Evolutionary conservation across 2,888 invertebrate species (phyloP), one percentile per base, ranked within the genome.

Genomic region (Lochmaea crataegi): DNA sequence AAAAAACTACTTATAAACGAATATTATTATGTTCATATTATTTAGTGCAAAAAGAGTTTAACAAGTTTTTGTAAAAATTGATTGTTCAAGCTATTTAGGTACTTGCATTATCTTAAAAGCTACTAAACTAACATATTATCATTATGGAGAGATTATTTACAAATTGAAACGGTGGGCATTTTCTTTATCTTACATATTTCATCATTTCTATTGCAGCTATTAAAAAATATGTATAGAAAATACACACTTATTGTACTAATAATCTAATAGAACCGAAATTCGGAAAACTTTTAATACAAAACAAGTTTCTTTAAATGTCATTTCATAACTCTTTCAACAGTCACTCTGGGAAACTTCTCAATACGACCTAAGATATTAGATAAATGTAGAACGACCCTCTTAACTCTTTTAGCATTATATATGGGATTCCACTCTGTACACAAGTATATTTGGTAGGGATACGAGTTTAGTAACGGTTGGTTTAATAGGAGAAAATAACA

Each of bases 11-110:
- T 70, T 63, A 69, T 63, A 38, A 69, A 69, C 53, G 69, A 69
- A 38, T 38, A 38, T 38, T 38, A 38, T 41, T 56, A 69, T 69
- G 69, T 18, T 69, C 63, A 63, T 38, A 38, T 69, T 69, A 61
- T 69, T 70, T 32, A 70, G 70, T 70, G 70, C 70, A 70, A 70
- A 70, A 70, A 70, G 56, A 64, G 56, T 64, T 51, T 70, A 70
- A 70, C 53, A 70, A 64, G 56, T 64, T 53, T 38, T 38, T 64
- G 41, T 57, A 70, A 64, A 41, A 64, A 70, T 41, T 70, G 70
- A 70, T 70, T 70, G 70, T 70, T 70, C 70, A 70, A 70, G 70
- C 70, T 70, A 70, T 70, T 70, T 70, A 64, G 70, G 32, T 68
- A 63, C 64, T 64, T 64, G 48, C 65, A 65, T 65, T 51, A 56